Conservation (phyloP, 2,113 vertebrate species). For the Mesembrinibis cayennensis region DNA sequence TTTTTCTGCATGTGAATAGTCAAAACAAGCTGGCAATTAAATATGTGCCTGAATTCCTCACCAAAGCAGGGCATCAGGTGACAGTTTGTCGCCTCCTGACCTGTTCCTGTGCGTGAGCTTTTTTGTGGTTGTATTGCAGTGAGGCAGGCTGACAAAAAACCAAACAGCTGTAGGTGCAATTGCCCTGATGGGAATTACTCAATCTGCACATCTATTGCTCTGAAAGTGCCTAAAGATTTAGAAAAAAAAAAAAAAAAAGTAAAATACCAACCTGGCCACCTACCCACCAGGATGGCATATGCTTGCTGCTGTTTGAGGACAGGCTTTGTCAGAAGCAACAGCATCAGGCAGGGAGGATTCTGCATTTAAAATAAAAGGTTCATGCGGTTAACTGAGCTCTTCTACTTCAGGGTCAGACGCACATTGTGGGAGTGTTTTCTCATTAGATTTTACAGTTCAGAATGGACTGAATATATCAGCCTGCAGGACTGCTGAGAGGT, state of each 20-base stretch:
- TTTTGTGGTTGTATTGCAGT: neutral
- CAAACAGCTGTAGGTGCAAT: neutral
- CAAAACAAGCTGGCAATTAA: neutral
- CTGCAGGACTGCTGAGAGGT: neutral
- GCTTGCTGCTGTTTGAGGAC: neutral
- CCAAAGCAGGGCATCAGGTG: neutral
- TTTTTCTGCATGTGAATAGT: neutral
- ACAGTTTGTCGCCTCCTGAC: neutral
- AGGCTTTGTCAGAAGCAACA: neutral
- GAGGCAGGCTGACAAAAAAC: neutral
- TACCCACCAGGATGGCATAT: neutral
- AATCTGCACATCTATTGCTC: neutral
- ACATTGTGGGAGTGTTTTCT: neutral
- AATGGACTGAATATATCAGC: neutral
- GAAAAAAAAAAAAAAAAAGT: neutral
- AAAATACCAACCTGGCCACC: neutral
- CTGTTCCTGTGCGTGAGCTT: neutral
- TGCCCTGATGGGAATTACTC: neutral
- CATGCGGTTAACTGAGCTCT: neutral
- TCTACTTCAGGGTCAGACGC: neutral
- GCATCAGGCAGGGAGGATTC: neutral
- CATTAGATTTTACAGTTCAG: neutral
- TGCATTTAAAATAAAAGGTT: neutral
- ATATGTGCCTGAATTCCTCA: neutral
- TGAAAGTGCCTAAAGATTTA: neutral